These are phyloP conservation scores for Carapus acus DNA, from an alignment of 2,797 vertebrate species.

Conservation along the genomic window DNA sequence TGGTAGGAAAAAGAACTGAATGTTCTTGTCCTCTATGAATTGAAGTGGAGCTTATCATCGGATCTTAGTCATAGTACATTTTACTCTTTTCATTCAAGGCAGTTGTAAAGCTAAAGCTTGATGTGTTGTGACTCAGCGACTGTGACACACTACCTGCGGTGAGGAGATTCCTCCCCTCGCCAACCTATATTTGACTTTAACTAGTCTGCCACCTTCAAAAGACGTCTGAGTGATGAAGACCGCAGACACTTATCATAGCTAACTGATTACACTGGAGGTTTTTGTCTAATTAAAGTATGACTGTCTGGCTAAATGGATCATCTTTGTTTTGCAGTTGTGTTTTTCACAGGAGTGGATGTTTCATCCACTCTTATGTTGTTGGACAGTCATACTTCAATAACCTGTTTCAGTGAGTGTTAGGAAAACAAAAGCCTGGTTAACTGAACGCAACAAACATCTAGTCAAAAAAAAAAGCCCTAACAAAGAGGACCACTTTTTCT, in stretches of 20 bases:
- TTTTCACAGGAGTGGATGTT: constrained; percentile 2
- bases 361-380: constrained; percentile 28
- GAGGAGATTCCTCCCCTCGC: constrained; percentile 59
- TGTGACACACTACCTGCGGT: constrained; percentile 44
- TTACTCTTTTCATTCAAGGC: constrained; percentile 32
- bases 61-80: constrained; percentile 21
- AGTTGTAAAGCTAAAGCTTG: constrained; percentile 38
- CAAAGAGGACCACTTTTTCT: too few relatives aligned
- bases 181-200: constrained; percentile 59
- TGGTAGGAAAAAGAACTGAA: background rate
- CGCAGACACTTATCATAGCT: constrained; percentile 33
- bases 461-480: too few relatives aligned
- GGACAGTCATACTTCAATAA: constrained; percentile 23
- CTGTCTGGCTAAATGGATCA: constrained; percentile 45
- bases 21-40: constrained; percentile 5
- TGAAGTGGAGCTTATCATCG: constrained; percentile 8
- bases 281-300: constrained; percentile 54
- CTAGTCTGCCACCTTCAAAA: constrained; percentile 63
- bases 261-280: constrained; percentile 56
- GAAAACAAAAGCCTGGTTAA: constrained; percentile 32
- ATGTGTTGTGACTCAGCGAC: constrained; percentile 36
- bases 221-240: constrained; percentile 35
- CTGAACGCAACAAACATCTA: too few relatives aligned
- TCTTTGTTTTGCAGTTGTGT: constrained; percentile 20
- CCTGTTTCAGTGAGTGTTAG: constrained; percentile 43